Percentiles rank a stretch among this genome's conserved stretches.
Conservation (phyloP, 2,113 vertebrate genomes). For the Plestiodon gilberti region DNA sequence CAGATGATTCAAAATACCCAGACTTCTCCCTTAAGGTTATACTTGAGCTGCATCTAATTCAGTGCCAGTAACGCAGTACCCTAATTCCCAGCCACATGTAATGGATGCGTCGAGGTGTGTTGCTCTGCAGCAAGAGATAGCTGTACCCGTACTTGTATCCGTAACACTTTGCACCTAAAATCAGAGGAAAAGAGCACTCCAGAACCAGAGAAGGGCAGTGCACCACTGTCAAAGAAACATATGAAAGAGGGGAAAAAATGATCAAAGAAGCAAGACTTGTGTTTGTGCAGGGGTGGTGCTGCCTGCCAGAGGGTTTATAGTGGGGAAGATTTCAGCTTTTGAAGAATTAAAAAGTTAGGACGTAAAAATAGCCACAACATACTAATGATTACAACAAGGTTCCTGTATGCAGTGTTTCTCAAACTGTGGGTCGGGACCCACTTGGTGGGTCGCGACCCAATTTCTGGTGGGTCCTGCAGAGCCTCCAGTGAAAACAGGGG, state of each 20-base stretch:
- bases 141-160: too few species aligned
- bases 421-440: too few species aligned
- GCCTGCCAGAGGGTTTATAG: background rate
- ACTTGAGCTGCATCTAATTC: background rate
- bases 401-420: too few species aligned
- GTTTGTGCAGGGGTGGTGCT: background rate
- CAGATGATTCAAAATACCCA: slow-evolving; percentile 1
- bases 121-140: background rate
- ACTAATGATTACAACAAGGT: background rate
- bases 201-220: background rate
- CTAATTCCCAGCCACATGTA: background rate
- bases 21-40: background rate
- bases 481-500: too few species aligned
- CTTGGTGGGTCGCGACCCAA: too few species aligned
- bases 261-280: background rate
- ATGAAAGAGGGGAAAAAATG: background rate
- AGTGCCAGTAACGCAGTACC: background rate
- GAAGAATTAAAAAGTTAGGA: background rate
- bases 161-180: background rate
- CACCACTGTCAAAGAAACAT: background rate
- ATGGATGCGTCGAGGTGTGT: background rate
- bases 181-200: too few species aligned
- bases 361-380: too few species aligned
- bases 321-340: background rate
- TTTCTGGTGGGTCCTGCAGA: too few species aligned